phyloP scores from a whole-genome alignment of 2,888 invertebrate genomes.

The Molanna angustata region DNA sequence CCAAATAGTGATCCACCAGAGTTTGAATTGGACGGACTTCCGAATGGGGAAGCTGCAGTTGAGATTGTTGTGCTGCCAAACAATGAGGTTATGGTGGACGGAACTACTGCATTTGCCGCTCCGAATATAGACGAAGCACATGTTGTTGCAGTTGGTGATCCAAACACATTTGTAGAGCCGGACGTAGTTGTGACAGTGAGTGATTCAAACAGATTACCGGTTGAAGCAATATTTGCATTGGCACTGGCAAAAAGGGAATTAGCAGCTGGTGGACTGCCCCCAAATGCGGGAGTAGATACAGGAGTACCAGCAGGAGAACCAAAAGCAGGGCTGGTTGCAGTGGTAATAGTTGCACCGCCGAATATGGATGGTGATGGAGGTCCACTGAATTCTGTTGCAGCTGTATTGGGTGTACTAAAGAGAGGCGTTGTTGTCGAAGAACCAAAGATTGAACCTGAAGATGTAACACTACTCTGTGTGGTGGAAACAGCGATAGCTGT shows the following conservation, averaged over 20 bases:
- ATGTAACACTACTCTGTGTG: constrained; percentile 24
- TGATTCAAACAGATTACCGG: constrained; percentile 33
- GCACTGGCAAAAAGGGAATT: constrained; percentile 23
- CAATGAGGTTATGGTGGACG: constrained; percentile 42
- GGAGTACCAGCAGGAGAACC: constrained; percentile 7
- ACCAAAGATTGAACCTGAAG: constrained; percentile 34
- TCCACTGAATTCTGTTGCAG: constrained; percentile 39
- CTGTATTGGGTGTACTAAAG: constrained; percentile 32
- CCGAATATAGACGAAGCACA: constrained; percentile 37
- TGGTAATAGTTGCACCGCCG: constrained; percentile 24
- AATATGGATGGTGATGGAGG: constrained; percentile 14
- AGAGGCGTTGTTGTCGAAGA: constrained; percentile 33
- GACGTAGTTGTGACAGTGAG: constrained; percentile 38
- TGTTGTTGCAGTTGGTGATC: constrained; percentile 14
- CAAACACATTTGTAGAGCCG: constrained; percentile 19
- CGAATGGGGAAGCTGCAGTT: constrained; percentile 45
- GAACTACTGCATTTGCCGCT: constrained; percentile 32
- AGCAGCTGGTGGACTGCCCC: constrained; percentile 11
- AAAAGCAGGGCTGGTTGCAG: constrained; percentile 25
- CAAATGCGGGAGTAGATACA: constrained; percentile 8
- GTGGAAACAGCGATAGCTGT: constrained; percentile 24
- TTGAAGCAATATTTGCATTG: constrained; percentile 20
- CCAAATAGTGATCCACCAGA: constrained; percentile 33
- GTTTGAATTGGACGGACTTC: constrained; percentile 33
- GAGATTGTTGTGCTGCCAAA: constrained; percentile 51